Percentiles rank a stretch among this genome's conserved stretches.
Conservation (phyloP, 1,140 invertebrate species). For the Gerris buenoi region DNA sequence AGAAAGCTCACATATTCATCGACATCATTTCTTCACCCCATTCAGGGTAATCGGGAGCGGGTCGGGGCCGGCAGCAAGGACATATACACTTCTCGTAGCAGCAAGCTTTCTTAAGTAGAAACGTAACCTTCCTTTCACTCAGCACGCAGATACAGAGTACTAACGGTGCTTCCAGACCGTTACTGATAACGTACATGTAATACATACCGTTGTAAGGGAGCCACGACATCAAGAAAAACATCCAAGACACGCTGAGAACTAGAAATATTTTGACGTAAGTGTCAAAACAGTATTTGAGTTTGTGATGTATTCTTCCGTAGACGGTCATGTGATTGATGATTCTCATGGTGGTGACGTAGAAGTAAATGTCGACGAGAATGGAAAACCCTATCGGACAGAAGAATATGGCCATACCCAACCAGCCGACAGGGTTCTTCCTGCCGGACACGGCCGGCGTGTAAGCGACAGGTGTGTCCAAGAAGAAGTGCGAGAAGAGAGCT, state of each 20-base stretch:
- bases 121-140: conserved; percentile 57
- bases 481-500: conserved; percentile 62
- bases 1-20: conserved; percentile 20
- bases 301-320: conserved; percentile 68
- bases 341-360: conserved; percentile 59
- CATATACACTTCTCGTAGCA: conserved; percentile 40
- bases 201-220: conserved; percentile 49
- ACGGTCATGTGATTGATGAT: conserved; percentile 60
- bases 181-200: conserved; percentile 55
- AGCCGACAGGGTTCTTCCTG: conserved; percentile 32
- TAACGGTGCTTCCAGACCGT: conserved; percentile 51
- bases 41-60: conserved; percentile 47
- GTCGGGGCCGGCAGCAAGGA: conserved; percentile 35
- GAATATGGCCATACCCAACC: conserved; percentile 61
- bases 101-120: conserved; percentile 57
- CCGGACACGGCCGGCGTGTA: neutral
- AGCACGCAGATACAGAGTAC: conserved; percentile 59
- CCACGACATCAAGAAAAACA: conserved; percentile 56
- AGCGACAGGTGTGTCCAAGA: conserved; percentile 42
- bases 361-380: conserved; percentile 58
- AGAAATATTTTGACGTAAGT: conserved; percentile 57
- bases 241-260: conserved; percentile 54
- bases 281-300: conserved; percentile 62
- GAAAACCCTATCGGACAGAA: conserved; percentile 63
- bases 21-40: conserved; percentile 67